A percentile compares a stretch with the other conserved stretches of the same genome.
Evolutionary conservation across 2,888 invertebrate genomes (phyloP).

Genomic region (Steromphala cineraria): DNA sequence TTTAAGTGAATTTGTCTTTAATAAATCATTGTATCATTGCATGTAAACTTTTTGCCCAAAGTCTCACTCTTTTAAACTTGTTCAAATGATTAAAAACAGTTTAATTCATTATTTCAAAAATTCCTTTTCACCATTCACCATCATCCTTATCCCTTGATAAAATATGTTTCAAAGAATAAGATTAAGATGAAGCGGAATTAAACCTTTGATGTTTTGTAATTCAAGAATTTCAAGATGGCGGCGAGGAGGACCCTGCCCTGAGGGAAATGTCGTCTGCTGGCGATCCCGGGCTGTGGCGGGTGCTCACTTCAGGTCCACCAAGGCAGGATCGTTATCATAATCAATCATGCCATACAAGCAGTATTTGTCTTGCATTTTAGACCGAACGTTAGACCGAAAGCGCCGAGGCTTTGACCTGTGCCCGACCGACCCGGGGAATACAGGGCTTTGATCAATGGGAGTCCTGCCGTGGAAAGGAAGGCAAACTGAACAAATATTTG

Average conservation of each 20-base stretch:
- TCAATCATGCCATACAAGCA: conserved; percentile 23
- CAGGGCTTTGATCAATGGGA: conserved; percentile 14
- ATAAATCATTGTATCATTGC: no score
- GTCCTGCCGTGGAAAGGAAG: background rate
- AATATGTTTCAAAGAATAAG: background rate
- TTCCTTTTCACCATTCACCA: background rate
- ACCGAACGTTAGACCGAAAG: conserved; percentile 21
- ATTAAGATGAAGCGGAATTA: background rate
- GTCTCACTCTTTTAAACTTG: no score
- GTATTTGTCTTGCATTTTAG: conserved; percentile 25
- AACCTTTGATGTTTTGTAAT: background rate
- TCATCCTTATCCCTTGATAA: background rate
- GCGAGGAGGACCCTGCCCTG: background rate
- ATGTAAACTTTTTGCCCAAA: no score
- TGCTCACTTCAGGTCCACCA: background rate
- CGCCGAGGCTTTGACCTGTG: background rate
- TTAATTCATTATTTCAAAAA: no score
- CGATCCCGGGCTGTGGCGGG: background rate
- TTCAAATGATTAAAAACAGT: no score
- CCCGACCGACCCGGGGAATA: background rate
- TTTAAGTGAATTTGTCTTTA: no score
- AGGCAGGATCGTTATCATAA: conserved; percentile 3
- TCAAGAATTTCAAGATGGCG: conserved; percentile 1
- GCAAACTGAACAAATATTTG: conserved; percentile 27
- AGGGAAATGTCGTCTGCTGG: background rate